A percentile compares a stretch with the other conserved stretches of the same genome.
Evolutionary conservation across 2,888 invertebrate species (phyloP).

Genomic region (Megalurothrips usitatus): DNA sequence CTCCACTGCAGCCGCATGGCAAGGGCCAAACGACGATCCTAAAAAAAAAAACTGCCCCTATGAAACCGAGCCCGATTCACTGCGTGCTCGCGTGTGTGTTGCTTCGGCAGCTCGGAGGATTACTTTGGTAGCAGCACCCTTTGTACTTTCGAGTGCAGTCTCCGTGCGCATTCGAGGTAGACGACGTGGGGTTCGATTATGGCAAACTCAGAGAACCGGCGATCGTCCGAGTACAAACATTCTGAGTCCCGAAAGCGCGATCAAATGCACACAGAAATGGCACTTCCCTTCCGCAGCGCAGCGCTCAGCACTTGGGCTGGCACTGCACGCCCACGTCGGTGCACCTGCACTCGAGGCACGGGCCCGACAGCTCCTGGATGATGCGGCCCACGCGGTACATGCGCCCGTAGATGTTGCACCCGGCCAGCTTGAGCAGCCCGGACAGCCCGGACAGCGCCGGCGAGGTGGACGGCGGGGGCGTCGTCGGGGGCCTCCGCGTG

Average conservation of each 20-base stretch:
- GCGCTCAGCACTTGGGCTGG: constrained; percentile 42
- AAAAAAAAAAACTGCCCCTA: no score
- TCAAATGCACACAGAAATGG: no score
- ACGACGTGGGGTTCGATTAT: no score
- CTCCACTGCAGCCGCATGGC: no score
- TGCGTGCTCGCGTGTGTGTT: no score
- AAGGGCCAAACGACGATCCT: no score
- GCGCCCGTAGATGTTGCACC: constrained; percentile 84
- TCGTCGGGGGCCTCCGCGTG: constrained; percentile 32
- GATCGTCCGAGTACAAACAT: no score
- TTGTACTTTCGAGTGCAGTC: constrained; percentile 13
- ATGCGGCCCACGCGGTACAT: constrained; percentile 81
- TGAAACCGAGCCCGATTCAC: no score
- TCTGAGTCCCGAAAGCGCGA: no score
- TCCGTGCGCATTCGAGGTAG: no score
- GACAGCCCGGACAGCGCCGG: constrained; percentile 35
- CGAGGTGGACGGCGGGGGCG: constrained; percentile 31
- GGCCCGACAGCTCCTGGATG: constrained; percentile 74
- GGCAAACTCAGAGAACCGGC: no score
- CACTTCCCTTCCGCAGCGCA: background rate
- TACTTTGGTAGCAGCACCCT: constrained; percentile 3
- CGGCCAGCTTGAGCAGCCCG: constrained; percentile 62
- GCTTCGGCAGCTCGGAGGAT: background rate
- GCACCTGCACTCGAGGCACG: constrained; percentile 80
- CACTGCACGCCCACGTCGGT: constrained; percentile 84